Conservation (phyloP, 2,888 invertebrate species). For the Scaptomyza reducta region DNA sequence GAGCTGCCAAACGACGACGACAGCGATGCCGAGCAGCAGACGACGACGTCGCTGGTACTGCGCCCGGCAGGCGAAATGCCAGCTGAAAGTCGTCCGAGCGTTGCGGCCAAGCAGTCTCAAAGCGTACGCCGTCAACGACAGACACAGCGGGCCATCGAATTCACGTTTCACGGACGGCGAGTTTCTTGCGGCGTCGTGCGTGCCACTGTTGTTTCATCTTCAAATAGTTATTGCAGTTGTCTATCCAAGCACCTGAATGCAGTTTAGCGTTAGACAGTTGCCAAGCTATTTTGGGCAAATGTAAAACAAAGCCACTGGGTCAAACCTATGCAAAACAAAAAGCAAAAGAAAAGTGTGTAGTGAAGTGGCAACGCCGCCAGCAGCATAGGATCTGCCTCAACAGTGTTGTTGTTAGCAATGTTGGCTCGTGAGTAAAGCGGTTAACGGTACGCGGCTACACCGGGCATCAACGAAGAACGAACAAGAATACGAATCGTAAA, state of each 20-base stretch:
- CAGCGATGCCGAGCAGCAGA: slow-evolving; percentile 11
- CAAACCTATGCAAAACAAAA: slow-evolving; percentile 5
- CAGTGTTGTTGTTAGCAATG: slow-evolving; percentile 4
- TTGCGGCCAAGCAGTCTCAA: slow-evolving; percentile 76
- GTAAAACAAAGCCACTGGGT: slow-evolving; percentile 20
- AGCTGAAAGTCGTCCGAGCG: slow-evolving; percentile 66
- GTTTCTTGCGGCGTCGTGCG: slow-evolving; percentile 52
- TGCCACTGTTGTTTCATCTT: slow-evolving; percentile 30
- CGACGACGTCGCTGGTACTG: slow-evolving; percentile 2
- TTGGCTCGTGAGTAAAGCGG: not conserved
- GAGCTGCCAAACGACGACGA: slow-evolving; percentile 14
- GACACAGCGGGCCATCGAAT: slow-evolving; percentile 58
- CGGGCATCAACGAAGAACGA: slow-evolving; percentile 25
- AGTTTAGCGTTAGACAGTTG: slow-evolving; percentile 1
- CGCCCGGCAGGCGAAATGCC: slow-evolving; percentile 42
- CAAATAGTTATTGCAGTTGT: slow-evolving; percentile 1
- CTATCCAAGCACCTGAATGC: not conserved
- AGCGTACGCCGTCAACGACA: slow-evolving; percentile 74
- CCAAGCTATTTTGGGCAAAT: slow-evolving; percentile 1
- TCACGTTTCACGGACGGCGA: slow-evolving; percentile 46
- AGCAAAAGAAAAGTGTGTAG: slow-evolving; percentile 13
- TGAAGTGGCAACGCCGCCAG: slow-evolving; percentile 13
- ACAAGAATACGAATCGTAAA: not conserved
- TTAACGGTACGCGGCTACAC: slow-evolving; percentile 20
- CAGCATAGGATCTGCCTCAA: slow-evolving; percentile 3